phyloP scores from a whole-genome alignment of 2,888 invertebrate species.

The Leucophenga maculata region DNA sequence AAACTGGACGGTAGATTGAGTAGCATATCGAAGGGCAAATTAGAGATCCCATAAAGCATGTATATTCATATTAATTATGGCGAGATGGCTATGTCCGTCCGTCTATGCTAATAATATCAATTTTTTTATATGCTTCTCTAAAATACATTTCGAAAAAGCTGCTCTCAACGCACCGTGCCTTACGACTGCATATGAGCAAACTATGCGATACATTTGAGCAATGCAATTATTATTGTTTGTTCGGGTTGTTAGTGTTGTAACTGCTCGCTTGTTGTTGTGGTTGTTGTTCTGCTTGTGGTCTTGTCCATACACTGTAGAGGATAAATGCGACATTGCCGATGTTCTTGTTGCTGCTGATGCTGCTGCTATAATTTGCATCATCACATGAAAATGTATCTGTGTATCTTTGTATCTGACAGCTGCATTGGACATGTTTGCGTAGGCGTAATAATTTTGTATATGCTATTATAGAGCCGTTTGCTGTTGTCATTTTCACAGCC shows the following conservation, averaged over 20 bases:
- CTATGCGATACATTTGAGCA: conserved; percentile 20
- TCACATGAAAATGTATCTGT: neutral
- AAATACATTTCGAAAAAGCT: neutral
- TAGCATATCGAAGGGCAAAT: too few species aligned
- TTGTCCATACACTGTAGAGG: conserved; percentile 27
- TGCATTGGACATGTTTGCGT: conserved; percentile 14
- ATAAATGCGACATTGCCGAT: conserved; percentile 39
- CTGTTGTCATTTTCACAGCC: too few species aligned
- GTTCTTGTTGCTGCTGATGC: conserved; percentile 20
- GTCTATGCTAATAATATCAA: too few species aligned
- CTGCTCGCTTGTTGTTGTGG: conserved; percentile 21
- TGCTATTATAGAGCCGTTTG: neutral
- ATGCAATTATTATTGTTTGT: conserved; percentile 6
- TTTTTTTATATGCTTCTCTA: too few species aligned
- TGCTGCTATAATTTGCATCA: conserved; percentile 15
- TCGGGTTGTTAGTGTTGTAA: too few species aligned
- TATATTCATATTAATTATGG: too few species aligned
- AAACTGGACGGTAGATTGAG: too few species aligned
- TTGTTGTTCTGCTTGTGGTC: conserved; percentile 45
- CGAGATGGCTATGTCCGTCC: too few species aligned
- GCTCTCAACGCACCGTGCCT: neutral
- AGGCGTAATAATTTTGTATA: neutral
- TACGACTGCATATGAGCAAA: neutral
- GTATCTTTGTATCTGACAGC: neutral
- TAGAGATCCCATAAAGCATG: too few species aligned